phyloP scores from a whole-genome alignment of 2,113 vertebrate genomes.

The Corythoichthys intestinalis region DNA sequence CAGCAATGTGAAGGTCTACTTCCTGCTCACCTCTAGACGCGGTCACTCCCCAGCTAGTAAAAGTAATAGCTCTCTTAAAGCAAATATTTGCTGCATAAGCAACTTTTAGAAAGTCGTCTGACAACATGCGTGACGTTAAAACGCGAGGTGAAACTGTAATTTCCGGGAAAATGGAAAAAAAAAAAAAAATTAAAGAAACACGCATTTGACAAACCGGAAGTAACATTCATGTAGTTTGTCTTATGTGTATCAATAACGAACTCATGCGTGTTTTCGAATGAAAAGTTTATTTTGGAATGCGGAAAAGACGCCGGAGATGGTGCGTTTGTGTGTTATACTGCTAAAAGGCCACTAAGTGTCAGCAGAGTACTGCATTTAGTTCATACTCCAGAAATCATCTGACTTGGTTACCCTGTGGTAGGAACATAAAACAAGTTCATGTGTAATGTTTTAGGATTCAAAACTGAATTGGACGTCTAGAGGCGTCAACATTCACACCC shows the following conservation, averaged over 20 bases:
- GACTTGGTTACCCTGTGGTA: background rate
- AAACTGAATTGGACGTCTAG: no score
- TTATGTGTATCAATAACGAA: background rate
- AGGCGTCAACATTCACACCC: no score
- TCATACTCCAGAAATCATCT: background rate
- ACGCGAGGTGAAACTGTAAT: background rate
- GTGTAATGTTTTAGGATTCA: no score
- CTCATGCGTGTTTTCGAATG: no score
- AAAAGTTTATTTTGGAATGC: background rate
- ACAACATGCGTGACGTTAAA: background rate
- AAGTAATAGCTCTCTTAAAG: background rate
- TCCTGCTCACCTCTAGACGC: background rate
- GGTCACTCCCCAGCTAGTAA: background rate
- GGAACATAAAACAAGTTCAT: background rate
- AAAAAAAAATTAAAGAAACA: background rate
- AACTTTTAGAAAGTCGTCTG: background rate
- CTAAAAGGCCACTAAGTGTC: conserved; percentile 42
- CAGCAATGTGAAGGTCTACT: background rate
- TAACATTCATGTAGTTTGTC: no score
- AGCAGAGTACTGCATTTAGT: conserved; percentile 16
- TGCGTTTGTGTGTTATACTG: background rate
- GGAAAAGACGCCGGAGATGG: background rate
- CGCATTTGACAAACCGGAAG: background rate
- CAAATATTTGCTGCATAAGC: background rate
- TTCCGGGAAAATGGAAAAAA: background rate